Percentiles rank a stretch among this genome's conserved stretches.
phyloP scores from a whole-genome alignment of 2,113 vertebrate genomes.

The Harpagus bidentatus region DNA sequence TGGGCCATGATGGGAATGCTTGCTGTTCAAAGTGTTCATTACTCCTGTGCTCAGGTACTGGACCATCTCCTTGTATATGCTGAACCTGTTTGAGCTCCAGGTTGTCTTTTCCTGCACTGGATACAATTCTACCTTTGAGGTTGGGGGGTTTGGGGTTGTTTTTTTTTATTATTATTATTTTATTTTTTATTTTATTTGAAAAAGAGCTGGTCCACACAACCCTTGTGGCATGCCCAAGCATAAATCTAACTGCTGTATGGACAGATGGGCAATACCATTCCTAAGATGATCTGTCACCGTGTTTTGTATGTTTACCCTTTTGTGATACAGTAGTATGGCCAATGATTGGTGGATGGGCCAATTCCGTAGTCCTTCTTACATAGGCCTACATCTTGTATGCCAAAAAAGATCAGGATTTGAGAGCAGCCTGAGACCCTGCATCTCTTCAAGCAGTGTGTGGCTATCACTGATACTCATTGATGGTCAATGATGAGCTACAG shows the following conservation, averaged over 20 bases:
- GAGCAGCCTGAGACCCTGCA: not conserved
- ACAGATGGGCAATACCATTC: not conserved
- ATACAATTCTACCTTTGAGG: not conserved
- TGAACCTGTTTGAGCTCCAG: not conserved
- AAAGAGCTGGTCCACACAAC: not conserved
- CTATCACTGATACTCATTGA: accelerated
- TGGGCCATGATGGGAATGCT: not conserved
- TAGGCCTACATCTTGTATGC: not conserved
- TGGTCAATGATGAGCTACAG: not conserved
- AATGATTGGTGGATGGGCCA: not conserved
- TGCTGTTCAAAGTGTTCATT: not conserved
- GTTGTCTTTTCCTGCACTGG: not conserved
- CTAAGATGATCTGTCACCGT: not conserved
- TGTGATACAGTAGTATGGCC: not conserved
- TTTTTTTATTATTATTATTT: not conserved
- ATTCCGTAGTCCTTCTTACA: not conserved
- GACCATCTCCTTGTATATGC: not conserved
- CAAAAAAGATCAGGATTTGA: not conserved
- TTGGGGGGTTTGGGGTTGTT: not conserved
- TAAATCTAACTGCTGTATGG: not conserved
- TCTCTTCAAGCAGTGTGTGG: not conserved
- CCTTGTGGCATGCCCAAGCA: not conserved
- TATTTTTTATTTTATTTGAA: not conserved
- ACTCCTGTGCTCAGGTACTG: not conserved
- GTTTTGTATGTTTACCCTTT: not conserved